Percentiles rank a stretch among this genome's conserved stretches.
phyloP scores from a whole-genome alignment of 2,113 vertebrate genomes.

The Eurystomus gularis region DNA sequence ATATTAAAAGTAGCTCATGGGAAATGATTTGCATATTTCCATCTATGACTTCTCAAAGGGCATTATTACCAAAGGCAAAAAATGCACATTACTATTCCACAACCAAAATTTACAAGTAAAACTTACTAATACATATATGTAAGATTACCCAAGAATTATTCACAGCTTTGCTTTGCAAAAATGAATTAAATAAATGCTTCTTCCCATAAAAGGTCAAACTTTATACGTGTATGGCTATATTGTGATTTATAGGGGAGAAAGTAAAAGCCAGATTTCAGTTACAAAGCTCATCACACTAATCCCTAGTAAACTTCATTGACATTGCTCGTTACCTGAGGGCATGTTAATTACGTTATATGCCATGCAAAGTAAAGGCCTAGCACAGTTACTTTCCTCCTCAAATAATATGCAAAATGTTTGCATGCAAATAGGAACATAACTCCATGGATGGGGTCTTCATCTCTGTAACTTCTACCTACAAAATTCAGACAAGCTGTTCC shows the following conservation, averaged over 20 bases:
- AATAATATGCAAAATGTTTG: background rate
- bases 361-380: background rate
- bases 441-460: background rate
- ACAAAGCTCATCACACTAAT: background rate
- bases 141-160: background rate
- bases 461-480: background rate
- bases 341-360: accelerated
- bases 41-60: background rate
- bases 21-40: background rate
- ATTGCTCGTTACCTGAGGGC: background rate
- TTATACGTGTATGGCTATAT: accelerated
- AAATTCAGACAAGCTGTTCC: background rate
- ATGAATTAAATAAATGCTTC: background rate
- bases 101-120: background rate
- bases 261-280: background rate
- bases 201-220: background rate
- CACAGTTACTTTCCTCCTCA: background rate
- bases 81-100: background rate
- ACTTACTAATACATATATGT: background rate
- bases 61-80: background rate
- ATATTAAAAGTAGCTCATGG: background rate
- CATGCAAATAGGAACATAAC: background rate
- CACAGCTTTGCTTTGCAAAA: background rate
- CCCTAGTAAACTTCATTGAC: background rate
- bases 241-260: background rate